Evolutionary conservation across 2,888 invertebrate genomes (phyloP), one percentile per base, ranked within the genome.

Genomic region (Rhogogaster chlorosoma): DNA sequence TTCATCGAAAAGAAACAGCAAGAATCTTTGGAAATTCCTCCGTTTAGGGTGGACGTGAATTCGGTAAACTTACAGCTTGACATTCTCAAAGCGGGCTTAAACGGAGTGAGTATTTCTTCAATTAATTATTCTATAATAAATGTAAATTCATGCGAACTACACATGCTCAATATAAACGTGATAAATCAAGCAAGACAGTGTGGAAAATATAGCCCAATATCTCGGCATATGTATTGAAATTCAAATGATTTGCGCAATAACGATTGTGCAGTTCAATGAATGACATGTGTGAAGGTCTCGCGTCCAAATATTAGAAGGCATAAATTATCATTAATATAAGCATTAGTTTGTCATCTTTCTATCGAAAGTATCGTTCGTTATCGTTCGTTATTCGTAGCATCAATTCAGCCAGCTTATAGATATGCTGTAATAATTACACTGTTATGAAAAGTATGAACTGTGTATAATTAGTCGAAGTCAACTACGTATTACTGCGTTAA

Each of bases 11-110:
- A 45, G 15, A 26, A 67, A 67, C 42, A n/a, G 26, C 82, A 83
- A 83, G 53, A n/a, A 32, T 18, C 18, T 45, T 9, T 15, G 15
- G 38, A 85, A 84, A 38, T 88, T 38, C 89, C 90, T 29, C 91
- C 91, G 18, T 91, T 91, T 57, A 71, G 87, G 9, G 90, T 91
- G 15, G 86, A 86, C 75, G 88, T 90, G 3, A 88, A 88, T 80
- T 88, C 90, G 5, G 87, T 90, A n/a, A 88, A 85, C 80, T 82
- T 92, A 4, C 57, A 80, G 2, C 86, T 91, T 32, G 87, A 87
- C 6, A 84, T 91, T 57, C 84, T 85, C 0, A 86, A 84, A 49
- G 45, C 86, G 12, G 87, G 85, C 38, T 78, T 91, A 26, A 89
- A 88, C 6, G 86, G 85, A 86, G 91, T 91, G 84, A 86, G 87